These are phyloP conservation scores for Dyspetes luteomarginatus DNA, from an alignment of 2,888 invertebrate genomes.

Conservation along the genomic window DNA sequence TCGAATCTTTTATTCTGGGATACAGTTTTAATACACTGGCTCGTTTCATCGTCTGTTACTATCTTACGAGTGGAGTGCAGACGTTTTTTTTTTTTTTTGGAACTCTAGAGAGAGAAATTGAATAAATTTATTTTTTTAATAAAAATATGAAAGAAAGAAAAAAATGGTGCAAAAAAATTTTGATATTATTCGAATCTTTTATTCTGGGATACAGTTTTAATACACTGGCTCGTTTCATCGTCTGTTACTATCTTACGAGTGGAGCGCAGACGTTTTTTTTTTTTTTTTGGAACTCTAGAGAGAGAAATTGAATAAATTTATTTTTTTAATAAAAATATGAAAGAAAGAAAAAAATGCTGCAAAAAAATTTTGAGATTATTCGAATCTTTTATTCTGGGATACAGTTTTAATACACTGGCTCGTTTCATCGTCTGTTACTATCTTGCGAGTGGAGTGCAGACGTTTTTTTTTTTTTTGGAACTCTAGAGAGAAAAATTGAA, in stretches of 20 bases:
- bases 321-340: neutral
- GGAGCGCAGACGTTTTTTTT: conserved; percentile 3
- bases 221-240: no score
- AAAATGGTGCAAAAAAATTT: neutral
- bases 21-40: no score
- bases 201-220: neutral
- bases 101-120: neutral
- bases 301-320: neutral
- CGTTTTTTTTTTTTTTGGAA: neutral
- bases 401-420: no score
- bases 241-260: no score
- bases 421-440: no score
- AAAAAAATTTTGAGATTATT: neutral
- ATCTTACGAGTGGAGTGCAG: no score
- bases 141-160: neutral
- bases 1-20: neutral
- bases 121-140: neutral
- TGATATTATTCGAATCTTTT: neutral
- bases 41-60: no score
- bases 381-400: neutral
- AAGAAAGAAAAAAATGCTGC: neutral
- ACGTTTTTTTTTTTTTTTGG: neutral
- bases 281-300: neutral
- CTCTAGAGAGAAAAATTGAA: neutral
- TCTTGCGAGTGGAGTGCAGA: no score